Evolutionary conservation across 2,888 invertebrate genomes (phyloP).

Genomic region (Microplitis deprimator): DNA sequence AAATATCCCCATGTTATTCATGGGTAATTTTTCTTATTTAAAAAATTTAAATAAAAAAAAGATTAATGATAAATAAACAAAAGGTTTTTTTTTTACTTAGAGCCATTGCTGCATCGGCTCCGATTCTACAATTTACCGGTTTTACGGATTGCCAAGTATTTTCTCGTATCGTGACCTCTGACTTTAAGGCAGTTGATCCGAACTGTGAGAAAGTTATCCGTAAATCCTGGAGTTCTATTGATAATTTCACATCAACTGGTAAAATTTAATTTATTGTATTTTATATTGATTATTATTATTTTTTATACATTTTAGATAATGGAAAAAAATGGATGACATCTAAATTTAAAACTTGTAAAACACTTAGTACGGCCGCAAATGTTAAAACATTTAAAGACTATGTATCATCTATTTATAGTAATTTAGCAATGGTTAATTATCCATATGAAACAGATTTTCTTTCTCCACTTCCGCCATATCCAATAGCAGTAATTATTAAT

Average conservation of each 20-base stretch:
- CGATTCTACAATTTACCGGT: slow-evolving; percentile 87
- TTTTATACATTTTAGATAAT: slow-evolving; percentile 71
- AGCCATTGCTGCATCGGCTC: slow-evolving; percentile 94
- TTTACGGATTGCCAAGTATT: slow-evolving; percentile 85
- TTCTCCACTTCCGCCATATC: slow-evolving; percentile 86
- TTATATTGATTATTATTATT: slow-evolving; percentile 1
- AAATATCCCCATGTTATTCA: slow-evolving; percentile 93
- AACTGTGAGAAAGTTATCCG: slow-evolving; percentile 82
- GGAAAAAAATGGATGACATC: slow-evolving; percentile 81
- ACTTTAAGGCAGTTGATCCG: slow-evolving; percentile 76
- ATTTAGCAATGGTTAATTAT: slow-evolving; percentile 95
- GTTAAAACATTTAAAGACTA: slow-evolving; percentile 78
- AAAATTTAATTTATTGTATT: slow-evolving; percentile 45
- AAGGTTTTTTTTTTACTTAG: slow-evolving; percentile 70
- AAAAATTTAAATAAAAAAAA: neutral
- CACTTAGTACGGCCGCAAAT: slow-evolving; percentile 76
- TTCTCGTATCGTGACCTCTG: slow-evolving; percentile 84
- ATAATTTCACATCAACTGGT: slow-evolving; percentile 74
- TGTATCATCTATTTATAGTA: slow-evolving; percentile 81
- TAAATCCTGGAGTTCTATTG: slow-evolving; percentile 84
- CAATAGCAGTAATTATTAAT: slow-evolving; percentile 76
- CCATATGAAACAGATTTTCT: slow-evolving; percentile 91
- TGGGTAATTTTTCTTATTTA: slow-evolving; percentile 73
- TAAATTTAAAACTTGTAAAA: slow-evolving; percentile 84
- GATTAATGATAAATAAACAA: slow-evolving; percentile 8